Base-by-base conservation (phyloP, 1,140 invertebrate genomes). In the Hylaeus anthracinus region DNA sequence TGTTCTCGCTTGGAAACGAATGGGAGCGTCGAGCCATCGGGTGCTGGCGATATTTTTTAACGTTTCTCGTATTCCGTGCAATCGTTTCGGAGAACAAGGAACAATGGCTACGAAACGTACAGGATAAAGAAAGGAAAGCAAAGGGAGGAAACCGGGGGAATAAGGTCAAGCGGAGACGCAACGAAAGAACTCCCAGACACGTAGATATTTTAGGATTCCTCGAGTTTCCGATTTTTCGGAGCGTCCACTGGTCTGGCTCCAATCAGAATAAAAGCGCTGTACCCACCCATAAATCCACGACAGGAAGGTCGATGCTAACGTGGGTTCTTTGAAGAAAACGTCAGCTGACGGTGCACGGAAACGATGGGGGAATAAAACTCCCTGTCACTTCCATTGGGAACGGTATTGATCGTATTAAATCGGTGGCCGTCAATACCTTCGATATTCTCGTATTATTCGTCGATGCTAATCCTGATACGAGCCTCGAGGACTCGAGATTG, bases 151-250 rank as follows among this genome's bases (percentile, higher is more conserved):
- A 45, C 26, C 37, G 9, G 8, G 5, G n/a, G 39, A 65, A 55
- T n/a, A 48, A 76, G 53, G 61, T 58, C 14, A 53, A n/a, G 5
- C n/a, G n/a, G 9, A 58, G n/a, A 10, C 8, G 43, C 37, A 26
- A 70, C 43, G 56, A 53, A 77, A 71, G 39, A 66, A 60, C 48
- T 41, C 3, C 45, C 6, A 10, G 45, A 48, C 56, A 37, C 55
- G 56, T 60, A 60, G 70, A 41, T 69, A 69, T 75, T 66, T 67
- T 56, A 41, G 48, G 63, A 15, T 14, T 39, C 10, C 41, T n/a
- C 15, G 43, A 39, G 51, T 48, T 45, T 37, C 51, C 26, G 64
- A 76, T 3, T 69, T 76, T 76, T 70, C 43, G 26, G 4, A 10
- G n/a, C 14, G 64, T 48, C 5, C n/a, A 12, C 10, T 10, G 26